Evolutionary conservation across 2,113 vertebrate species (phyloP).

Genomic region (Limanda limanda): DNA sequence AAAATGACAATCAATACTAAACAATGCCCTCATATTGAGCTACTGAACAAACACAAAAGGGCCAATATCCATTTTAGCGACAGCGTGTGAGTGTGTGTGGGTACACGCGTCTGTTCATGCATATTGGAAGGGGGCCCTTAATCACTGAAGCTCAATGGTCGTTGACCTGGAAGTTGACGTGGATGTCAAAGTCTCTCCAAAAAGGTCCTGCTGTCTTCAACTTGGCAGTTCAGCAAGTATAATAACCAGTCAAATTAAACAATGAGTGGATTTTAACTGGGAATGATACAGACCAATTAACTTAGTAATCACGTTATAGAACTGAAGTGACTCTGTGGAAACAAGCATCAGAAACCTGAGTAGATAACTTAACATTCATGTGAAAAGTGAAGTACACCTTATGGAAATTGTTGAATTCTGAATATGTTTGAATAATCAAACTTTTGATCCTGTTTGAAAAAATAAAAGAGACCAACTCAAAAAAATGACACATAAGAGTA

Average conservation of each 20-base stretch:
- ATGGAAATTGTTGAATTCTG: background rate
- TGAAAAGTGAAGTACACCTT: background rate
- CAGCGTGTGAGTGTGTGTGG: conserved; percentile 63
- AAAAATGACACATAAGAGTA: background rate
- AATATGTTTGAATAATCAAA: background rate
- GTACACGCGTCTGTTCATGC: conserved; percentile 68
- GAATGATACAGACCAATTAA: conserved; percentile 34
- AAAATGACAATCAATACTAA: conserved; percentile 79
- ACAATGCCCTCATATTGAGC: conserved; percentile 76
- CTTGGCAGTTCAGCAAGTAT: conserved; percentile 46
- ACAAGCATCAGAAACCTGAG: background rate
- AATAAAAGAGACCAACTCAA: background rate
- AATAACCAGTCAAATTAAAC: conserved; percentile 51
- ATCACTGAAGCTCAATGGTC: conserved; percentile 76
- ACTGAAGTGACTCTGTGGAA: background rate
- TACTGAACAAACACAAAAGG: conserved; percentile 76
- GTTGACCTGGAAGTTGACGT: conserved; percentile 82
- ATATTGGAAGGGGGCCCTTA: conserved; percentile 75
- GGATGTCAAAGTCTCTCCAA: conserved; percentile 76
- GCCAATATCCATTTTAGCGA: conserved; percentile 69
- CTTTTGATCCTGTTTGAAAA: background rate
- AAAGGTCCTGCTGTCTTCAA: conserved; percentile 72
- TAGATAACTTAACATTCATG: background rate
- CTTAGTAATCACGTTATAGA: background rate
- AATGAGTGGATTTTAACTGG: conserved; percentile 34